Conservation (phyloP, 2,888 invertebrate genomes). For the Brenthis daphne region DNA sequence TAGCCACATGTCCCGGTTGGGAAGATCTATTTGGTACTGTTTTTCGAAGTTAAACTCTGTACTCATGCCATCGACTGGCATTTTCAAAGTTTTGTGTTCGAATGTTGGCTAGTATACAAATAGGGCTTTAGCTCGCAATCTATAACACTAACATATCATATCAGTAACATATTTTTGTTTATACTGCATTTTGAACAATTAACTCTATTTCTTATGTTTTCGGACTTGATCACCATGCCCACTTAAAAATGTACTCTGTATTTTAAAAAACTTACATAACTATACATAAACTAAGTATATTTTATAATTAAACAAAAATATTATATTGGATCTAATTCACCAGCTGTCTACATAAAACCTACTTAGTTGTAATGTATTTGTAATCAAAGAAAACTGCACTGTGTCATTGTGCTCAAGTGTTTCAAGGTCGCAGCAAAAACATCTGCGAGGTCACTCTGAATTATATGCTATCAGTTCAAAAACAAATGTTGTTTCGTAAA, state of each 20-base stretch:
- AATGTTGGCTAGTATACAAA: too few relatives aligned
- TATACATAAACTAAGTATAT: neutral
- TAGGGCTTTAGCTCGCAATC: too few relatives aligned
- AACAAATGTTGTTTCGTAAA: conserved; percentile 28
- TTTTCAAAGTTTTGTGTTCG: too few relatives aligned
- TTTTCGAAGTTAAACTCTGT: too few relatives aligned
- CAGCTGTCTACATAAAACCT: conserved; percentile 16
- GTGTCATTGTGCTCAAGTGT: conserved; percentile 24
- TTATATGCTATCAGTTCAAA: conserved; percentile 29
- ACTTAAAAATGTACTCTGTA: neutral
- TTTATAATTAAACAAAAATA: neutral
- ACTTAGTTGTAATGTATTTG: conserved; percentile 4
- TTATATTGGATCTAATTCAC: conserved; percentile 1
- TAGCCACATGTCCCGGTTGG: too few relatives aligned
- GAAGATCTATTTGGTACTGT: too few relatives aligned
- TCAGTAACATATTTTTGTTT: too few relatives aligned
- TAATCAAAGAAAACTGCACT: conserved; percentile 22
- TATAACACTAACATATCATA: too few relatives aligned
- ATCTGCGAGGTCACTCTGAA: conserved; percentile 28
- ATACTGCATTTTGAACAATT: too few relatives aligned
- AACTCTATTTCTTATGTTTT: neutral
- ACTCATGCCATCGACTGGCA: too few relatives aligned
- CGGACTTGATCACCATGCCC: neutral
- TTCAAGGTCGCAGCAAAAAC: conserved; percentile 31
- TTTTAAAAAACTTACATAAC: neutral